Conservation (phyloP, 1,140 invertebrate species). For the Holotrichia oblita region DNA sequence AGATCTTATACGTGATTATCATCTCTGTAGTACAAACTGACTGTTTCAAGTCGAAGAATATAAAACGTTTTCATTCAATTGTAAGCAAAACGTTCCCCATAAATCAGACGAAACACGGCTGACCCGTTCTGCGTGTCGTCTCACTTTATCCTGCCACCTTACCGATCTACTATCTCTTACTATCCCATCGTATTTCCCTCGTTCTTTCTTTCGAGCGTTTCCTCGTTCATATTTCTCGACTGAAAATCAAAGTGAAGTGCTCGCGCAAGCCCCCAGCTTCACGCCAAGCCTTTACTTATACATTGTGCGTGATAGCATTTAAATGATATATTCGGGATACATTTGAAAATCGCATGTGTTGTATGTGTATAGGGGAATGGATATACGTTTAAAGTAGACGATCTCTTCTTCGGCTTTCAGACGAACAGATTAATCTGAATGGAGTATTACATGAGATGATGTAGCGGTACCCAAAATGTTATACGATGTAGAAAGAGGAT, state of each 20-base stretch:
- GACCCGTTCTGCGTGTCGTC: background rate
- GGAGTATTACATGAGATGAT: too few relatives aligned
- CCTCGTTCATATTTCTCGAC: background rate
- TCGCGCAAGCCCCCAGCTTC: background rate
- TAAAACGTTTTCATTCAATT: slow-evolving; percentile 14
- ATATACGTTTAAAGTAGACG: background rate
- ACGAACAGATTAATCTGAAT: slow-evolving; percentile 12
- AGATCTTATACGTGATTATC: background rate
- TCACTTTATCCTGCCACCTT: background rate
- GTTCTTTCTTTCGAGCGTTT: background rate
- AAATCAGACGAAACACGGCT: background rate
- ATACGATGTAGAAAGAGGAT: too few relatives aligned
- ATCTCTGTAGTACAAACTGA: background rate
- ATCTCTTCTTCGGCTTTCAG: background rate
- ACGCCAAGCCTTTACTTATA: background rate
- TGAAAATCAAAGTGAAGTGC: slow-evolving; percentile 5
- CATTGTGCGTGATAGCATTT: background rate
- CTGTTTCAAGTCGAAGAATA: background rate
- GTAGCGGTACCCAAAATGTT: too few relatives aligned
- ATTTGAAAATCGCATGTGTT: too few relatives aligned
- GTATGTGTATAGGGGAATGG: background rate
- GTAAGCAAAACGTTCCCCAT: background rate
- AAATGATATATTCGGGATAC: background rate
- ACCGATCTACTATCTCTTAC: background rate
- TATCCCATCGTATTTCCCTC: background rate